These are phyloP conservation scores for Simalia tracyae DNA, from an alignment of 2,797 vertebrate genomes.

Conservation along the genomic window DNA sequence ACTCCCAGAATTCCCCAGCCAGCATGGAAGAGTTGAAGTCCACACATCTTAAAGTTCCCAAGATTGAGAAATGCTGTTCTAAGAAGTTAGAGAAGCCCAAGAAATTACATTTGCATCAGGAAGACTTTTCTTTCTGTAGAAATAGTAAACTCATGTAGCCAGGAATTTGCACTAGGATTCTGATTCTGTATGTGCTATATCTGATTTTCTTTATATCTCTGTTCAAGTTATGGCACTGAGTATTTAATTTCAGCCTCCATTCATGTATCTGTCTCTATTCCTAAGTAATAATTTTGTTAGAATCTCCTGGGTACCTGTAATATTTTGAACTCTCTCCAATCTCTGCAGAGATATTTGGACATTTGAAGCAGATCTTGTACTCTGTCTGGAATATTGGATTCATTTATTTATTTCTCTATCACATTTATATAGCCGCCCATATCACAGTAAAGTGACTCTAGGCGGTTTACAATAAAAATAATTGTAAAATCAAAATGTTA, in stretches of 20 bases:
- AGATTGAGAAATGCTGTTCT: too few species aligned
- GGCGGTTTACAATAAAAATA: not conserved
- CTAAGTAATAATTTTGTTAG: not conserved
- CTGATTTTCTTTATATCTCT: not conserved
- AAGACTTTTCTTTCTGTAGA: not conserved
- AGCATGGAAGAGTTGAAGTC: too few species aligned
- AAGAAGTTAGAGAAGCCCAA: not conserved
- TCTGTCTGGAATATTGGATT: not conserved
- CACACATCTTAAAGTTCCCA: too few species aligned
- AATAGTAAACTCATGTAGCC: not conserved
- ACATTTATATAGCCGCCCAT: not conserved
- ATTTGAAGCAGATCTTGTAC: not conserved
- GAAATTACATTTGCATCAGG: not conserved
- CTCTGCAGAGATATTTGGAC: not conserved
- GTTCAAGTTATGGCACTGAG: not conserved
- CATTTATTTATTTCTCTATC: not conserved
- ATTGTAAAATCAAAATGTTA: not conserved
- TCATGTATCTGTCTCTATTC: not conserved
- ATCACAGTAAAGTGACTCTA: not conserved
- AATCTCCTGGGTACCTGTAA: not conserved
- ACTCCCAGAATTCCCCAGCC: too few species aligned
- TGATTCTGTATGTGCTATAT: not conserved
- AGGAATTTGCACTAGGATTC: not conserved
- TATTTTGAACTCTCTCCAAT: not conserved
- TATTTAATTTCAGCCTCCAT: not conserved